Base-by-base conservation (phyloP, 2,113 vertebrate genomes). In the Andinoacara biseriatus region DNA sequence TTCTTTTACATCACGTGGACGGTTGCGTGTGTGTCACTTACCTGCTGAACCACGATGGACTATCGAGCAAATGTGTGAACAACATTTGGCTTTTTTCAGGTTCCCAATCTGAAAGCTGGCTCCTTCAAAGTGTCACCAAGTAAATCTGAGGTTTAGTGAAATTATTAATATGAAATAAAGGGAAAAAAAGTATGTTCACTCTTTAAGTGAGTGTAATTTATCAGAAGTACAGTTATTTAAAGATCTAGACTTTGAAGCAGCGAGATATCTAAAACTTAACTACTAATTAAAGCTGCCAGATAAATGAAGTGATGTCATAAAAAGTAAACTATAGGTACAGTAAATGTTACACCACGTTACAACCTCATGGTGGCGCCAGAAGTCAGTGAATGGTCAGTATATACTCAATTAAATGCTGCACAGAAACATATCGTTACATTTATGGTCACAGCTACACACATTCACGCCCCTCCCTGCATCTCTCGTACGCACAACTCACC, bases 151-250 rank as follows among this genome's bases (percentile, higher is more conserved):
- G 3, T 69, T 15, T 24, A 69, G 63, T 69, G 40, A 69, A 69
- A 49, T 49, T 20, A 49, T 69, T 69, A 69, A 69, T 11, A 17
- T 29, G 40, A 7, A 8, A 49, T 5, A 11, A 49, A 69, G 15
- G 14, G 14, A 69, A 5, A 49, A 15, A 24, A 49, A 69, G 17
- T 49, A 49, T 49, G 29, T 49, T 49, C 40, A 0, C 29, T 67
- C 0, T 67, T 26, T 46, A 46, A 46, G 8, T 67, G 40, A 1
- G 0, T 38, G 38, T 10, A 38, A 38, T 38, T 10, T 38, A 38
- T 9, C 8, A 38, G 38, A 10, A 10, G 7, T 67, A 46, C 14
- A 67, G 62, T 67, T 67, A 24, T 1, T 43, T 65, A 67, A 67
- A 67, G 63, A 67, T 43, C 40, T 43, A 43, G 40, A 5, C 4